A percentile compares a stretch with the other conserved stretches of the same genome.
Conservation (phyloP, 2,797 vertebrate species). For the Rhinichthys osculus region DNA sequence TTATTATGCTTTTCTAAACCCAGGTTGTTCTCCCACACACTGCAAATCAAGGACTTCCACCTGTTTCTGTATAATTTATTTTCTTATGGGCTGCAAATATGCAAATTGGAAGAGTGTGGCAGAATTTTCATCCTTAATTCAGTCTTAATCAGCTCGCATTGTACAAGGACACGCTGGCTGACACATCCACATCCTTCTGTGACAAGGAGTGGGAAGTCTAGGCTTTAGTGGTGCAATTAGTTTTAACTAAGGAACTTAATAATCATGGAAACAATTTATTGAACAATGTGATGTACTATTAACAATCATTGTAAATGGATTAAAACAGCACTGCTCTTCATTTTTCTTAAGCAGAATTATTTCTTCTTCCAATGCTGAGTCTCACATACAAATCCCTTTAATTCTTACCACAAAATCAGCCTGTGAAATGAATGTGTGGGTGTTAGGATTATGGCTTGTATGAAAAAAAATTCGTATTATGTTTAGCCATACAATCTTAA, state of each 20-base stretch:
- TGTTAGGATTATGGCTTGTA: conserved; percentile 45
- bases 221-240: not conserved
- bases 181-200: conserved; percentile 9
- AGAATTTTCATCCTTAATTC: not conserved
- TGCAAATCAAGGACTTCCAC: conserved; percentile 15
- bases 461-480: conserved; percentile 33
- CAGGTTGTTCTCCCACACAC: conserved; percentile 13
- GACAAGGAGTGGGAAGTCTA: not conserved
- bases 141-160: conserved; percentile 11
- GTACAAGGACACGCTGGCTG: not conserved
- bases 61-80: not conserved
- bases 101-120: not conserved
- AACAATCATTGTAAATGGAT: not conserved
- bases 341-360: conserved; percentile 17
- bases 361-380: conserved; percentile 53
- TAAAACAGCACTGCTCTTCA: conserved; percentile 26
- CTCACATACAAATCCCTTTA: conserved; percentile 34
- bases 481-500: conserved; percentile 27
- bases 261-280: not conserved
- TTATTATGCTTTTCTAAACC: not conserved
- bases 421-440: conserved; percentile 43
- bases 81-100: conserved; percentile 17
- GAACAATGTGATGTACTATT: not conserved
- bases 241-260: not conserved
- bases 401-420: conserved; percentile 43